Percentiles rank a stretch among this genome's conserved stretches.
Evolutionary conservation across 2,797 vertebrate genomes (phyloP).

Genomic region (Pogonophryne albipinna): DNA sequence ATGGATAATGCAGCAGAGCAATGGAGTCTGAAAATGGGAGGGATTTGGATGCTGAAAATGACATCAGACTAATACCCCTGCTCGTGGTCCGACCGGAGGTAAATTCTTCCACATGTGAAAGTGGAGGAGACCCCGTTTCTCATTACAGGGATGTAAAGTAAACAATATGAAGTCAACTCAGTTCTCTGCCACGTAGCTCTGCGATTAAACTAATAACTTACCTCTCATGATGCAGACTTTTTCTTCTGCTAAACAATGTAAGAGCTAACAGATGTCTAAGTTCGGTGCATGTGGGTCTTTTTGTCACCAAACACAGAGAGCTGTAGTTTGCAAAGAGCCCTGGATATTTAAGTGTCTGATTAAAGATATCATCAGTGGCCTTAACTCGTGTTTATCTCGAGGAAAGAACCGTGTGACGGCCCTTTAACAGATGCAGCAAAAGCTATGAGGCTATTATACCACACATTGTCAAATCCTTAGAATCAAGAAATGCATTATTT

Average conservation of each 20-base stretch:
- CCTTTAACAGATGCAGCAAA: too few relatives aligned
- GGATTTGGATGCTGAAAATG: conserved; percentile 34
- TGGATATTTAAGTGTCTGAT: conserved; percentile 17
- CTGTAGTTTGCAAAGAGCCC: conserved; percentile 18
- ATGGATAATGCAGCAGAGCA: neutral
- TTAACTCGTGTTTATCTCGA: too few relatives aligned
- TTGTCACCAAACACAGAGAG: conserved; percentile 27
- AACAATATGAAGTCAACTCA: conserved; percentile 42
- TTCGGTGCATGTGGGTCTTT: conserved; percentile 7
- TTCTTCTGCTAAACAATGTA: conserved; percentile 26
- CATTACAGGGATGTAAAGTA: conserved; percentile 58
- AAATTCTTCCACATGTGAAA: conserved; percentile 72
- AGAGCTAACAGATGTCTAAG: conserved; percentile 43
- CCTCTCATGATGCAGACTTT: conserved; percentile 18
- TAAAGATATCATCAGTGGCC: neutral
- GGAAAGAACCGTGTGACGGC: too few relatives aligned
- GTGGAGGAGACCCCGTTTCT: conserved; percentile 52
- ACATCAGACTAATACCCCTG: conserved; percentile 42
- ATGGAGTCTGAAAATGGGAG: conserved; percentile 7
- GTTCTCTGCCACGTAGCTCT: conserved; percentile 46
- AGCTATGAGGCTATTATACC: too few relatives aligned
- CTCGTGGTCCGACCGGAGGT: conserved; percentile 54
- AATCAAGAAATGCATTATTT: too few relatives aligned
- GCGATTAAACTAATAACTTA: conserved; percentile 33
- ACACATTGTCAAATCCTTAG: too few relatives aligned